A percentile compares a stretch with the other conserved stretches of the same genome.
These are phyloP conservation scores for Columba janthina DNA, from an alignment of 2,113 vertebrate genomes.

Conservation along the genomic window DNA sequence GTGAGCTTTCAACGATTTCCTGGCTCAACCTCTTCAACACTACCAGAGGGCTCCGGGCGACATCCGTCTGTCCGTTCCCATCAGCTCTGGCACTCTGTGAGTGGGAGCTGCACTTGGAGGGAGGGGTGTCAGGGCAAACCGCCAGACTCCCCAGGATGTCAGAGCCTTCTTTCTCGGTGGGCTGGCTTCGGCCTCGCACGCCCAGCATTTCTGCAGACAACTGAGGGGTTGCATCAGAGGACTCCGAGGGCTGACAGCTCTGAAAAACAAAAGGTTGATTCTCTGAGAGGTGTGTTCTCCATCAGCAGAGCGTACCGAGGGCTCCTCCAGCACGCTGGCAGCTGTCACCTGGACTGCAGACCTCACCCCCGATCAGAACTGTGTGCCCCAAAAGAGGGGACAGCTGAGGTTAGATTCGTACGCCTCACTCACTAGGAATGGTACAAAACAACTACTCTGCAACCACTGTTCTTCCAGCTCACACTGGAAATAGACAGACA, in stretches of 20 bases:
- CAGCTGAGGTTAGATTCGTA: not conserved
- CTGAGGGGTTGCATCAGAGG: slow-evolving; percentile 49
- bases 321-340: not conserved
- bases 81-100: slow-evolving; percentile 48
- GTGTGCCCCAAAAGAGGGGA: not conserved
- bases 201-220: slow-evolving; percentile 15
- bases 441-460: not conserved
- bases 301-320: not conserved
- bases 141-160: slow-evolving; percentile 67
- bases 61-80: slow-evolving; percentile 63
- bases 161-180: slow-evolving; percentile 49
- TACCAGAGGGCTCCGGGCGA: slow-evolving; percentile 65
- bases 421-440: not conserved
- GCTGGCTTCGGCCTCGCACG: slow-evolving; percentile 29
- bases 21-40: slow-evolving; percentile 75
- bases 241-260: slow-evolving; percentile 74
- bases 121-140: slow-evolving; percentile 54
- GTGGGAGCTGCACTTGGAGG: slow-evolving; percentile 48
- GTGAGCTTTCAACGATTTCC: slow-evolving; percentile 72
- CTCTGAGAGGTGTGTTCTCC: not conserved
- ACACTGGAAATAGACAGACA: not conserved
- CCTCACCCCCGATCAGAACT: not conserved
- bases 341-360: not conserved
- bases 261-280: slow-evolving; percentile 71
- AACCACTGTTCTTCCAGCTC: not conserved